Evolutionary conservation across 2,797 vertebrate species (phyloP), one percentile per base, ranked within the genome.

Genomic region (Chlorospingus semifuscus): DNA sequence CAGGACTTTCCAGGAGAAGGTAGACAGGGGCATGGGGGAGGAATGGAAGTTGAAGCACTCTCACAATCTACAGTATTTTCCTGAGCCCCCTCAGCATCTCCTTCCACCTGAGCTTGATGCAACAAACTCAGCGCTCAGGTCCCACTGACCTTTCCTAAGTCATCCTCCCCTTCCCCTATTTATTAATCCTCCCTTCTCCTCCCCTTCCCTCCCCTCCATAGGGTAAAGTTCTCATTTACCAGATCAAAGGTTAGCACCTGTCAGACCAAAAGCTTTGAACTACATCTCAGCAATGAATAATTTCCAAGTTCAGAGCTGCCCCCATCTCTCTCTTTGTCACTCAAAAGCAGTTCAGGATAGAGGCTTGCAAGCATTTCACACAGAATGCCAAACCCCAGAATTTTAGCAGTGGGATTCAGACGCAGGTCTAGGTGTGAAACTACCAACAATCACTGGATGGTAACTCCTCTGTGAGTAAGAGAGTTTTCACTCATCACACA

Each of bases 231-330:
- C 89, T 76, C 90, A 91, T 90, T 85, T 83, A 81, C 52, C 56
- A 92, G 83, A 93, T 69, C 80, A 96, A 95, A 97, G 81, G 72
- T 93, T 87, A 94, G 68, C 55, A 61, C 66, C 37, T 91, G 66
- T 84, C 90, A 86, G 82, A 69, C 69, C 57, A 69, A 91, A 92
- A 70, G 60, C 92, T 77, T 83, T 80, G 86, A 96, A 89, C 95
- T 41, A 85, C 61, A 83, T 69, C 71, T 86, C 86, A 89, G 75
- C 60, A 95, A 59, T 79, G 64, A 88, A 59, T 49, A 82, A 83
- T 84, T 92, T 89, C 72, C 83, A 89, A 60, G 63, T 75, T 71
- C 3, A 10, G 80, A 77, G 49, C 47, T 66, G 74, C 47, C 55
- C 36, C 27, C 14, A 1, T 21, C 59, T 82, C 70, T 85, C 44